Conservation (phyloP, 2,113 vertebrate species). For the Eurystomus gularis region DNA sequence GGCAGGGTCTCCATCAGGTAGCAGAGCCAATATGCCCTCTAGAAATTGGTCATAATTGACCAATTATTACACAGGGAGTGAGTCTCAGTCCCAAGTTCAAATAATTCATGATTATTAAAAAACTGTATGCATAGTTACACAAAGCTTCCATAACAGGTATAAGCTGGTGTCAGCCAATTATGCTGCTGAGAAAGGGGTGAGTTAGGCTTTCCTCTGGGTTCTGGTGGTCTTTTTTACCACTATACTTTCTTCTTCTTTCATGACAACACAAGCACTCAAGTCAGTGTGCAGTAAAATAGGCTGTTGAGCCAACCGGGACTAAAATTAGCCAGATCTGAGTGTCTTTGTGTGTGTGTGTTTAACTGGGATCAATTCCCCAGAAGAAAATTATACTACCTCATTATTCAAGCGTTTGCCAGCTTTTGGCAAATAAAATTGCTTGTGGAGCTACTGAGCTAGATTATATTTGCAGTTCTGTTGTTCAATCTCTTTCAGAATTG, state of each 20-base stretch:
- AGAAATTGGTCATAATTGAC: neutral
- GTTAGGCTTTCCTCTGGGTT: neutral
- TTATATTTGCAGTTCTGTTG: neutral
- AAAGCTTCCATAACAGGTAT: neutral
- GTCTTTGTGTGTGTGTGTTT: neutral
- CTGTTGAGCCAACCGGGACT: neutral
- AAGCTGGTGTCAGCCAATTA: neutral
- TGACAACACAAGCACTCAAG: fast-evolving
- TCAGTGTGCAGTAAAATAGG: neutral
- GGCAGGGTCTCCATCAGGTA: fast-evolving
- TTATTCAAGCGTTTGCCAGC: neutral
- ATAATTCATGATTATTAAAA: neutral
- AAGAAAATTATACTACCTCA: neutral
- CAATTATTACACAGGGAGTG: neutral
- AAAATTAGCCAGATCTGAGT: neutral
- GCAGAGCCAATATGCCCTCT: fast-evolving
- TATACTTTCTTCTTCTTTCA: neutral
- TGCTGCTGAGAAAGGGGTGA: neutral
- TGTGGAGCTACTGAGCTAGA: neutral
- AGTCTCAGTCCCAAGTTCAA: neutral
- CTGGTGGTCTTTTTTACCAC: neutral
- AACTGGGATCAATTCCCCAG: neutral
- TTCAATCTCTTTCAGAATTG: neutral
- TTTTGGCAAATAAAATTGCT: neutral
- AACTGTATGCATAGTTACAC: neutral